Base-by-base conservation (phyloP, 1,140 invertebrate genomes). In the Magallana ariakensis region DNA sequence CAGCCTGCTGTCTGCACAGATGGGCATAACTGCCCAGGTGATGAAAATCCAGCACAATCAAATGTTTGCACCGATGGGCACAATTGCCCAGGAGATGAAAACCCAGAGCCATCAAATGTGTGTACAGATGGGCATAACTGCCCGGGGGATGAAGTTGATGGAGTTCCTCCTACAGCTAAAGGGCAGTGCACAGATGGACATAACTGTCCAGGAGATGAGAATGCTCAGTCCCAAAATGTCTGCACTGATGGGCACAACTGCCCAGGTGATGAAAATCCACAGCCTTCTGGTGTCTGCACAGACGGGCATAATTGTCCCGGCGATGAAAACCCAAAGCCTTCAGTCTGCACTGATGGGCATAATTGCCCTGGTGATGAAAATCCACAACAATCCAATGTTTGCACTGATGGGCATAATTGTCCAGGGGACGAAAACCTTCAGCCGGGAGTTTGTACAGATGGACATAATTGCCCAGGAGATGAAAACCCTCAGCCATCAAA, bases 91-190 rank as follows among this genome's bases (percentile, higher is more conserved):
- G 87, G 87, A 19, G 87, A 87, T 81, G 80, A 82, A 55, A 56
- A 89, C 62, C 75, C 87, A 81, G 58, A 87, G 83, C 80, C 83
- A n/a, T 75, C 84, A 19, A 85, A 87, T 88, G 88, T 85, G 26
- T 90, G 90, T 22, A 87, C 89, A 62, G 89, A 90, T 85, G 90
- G 89, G 3, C 82, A 87, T 87, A 89, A 88, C 80, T 88, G 89
- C 22, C 84, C 84, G 19, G 89, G 83, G 22, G 87, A 83, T 86
- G 88, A 88, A 55, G 75, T 88, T 80, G 87, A 87, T 56, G 80
- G 80, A 19, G 80, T 82, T 58, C 62, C 84, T 26, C 70, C 57
- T 8, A 22, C 87, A 62, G 58, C 82, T 56, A 57, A 46, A 85
- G 85, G 85, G 54, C 57, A 60, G 26, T 91, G 90, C 53, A 88